Evolutionary conservation across 2,888 invertebrate genomes (phyloP), one percentile per base, ranked within the genome.

Genomic region (Steinernema carpocapsae): DNA sequence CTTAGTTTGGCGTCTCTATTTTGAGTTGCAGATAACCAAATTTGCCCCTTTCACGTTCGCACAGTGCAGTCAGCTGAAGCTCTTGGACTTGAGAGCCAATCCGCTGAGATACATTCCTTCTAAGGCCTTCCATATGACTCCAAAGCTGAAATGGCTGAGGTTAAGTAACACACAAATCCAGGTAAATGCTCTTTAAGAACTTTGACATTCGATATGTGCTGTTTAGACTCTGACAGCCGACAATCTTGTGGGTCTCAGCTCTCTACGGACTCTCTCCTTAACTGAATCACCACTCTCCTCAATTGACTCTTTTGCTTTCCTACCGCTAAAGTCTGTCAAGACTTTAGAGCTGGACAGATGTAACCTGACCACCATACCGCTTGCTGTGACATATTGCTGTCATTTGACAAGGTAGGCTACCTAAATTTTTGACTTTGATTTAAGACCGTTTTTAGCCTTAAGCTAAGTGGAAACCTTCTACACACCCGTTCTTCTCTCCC

Each of bases 311-410:
- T 82, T 81, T 73, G 74, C 85, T 7, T 82, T 85, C 71, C 76
- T 85, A 17, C 83, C 85, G 7, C 70, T 84, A 1, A 84, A 83
- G 72, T 78, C 80, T 7, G 74, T 81, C 29, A 71, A 76, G 32
- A 76, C 78, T 10, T 75, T 85, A 10, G 80, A 83, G 45, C 70
- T 85, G 74, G 79, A 85, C 46, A 64, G 76, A 7, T 84, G 84
- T 73, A 83, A 84, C 73, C 74, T 85, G 37, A 82, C 84, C 14
- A 32, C 76, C 46, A 78, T 85, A 14, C 85, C 85, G 1, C 52
- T 77, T 22, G 84, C 85, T 0, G 80, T 85, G 51, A 81, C 81
- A 10, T 79, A 81, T 12, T 82, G 81, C 72, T 85, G 85, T 72
- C 80, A 80, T 32, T 73, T 85, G 46, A 79, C 80, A 22, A 78